Base-by-base conservation (phyloP, 2,888 invertebrate genomes). In the Cybosia mesomella region DNA sequence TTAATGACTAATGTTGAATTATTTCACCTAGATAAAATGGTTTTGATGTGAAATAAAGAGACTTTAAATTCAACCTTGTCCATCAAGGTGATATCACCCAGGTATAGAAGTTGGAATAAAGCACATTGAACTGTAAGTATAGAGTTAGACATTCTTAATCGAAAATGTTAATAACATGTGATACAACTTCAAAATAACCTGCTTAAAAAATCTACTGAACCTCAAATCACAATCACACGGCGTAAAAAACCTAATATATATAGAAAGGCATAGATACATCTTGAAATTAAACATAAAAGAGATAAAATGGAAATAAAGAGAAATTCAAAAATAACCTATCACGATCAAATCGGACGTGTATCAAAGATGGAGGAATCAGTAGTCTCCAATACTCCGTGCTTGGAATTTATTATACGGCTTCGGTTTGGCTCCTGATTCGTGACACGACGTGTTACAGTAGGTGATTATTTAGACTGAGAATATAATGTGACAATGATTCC, bases 331-430 rank as follows among this genome's bases (percentile, higher is more conserved):
- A 67, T 67, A 69, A 71, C 59, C 62, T 59, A 71, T 72, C 62
- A 28, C 65, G 67, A 76, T 70, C 59, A 62, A 75, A 64, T 58
- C 43, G 54, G 57, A 60, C 58, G 63, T 68, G 61, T 58, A 34
- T 21, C 65, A 34, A 63, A 65, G 62, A 72, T 58, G 66, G 59
- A 58, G 39, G 55, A 79, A 79, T 79, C 79, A 71, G 65, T 64
- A 71, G 53, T 54, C 63, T 67, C 49, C 58, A 70, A 70, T 68
- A 59, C 21, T 54, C 43, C 78, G 77, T 75, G 79, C 64, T 24
- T 65, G 66, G 79, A 79, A 79, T 79, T 66, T 71, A 79, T 73
- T 75, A 75, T 65, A 58, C 43, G 54, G 36, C 28, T 55, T 60
- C 22, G 21, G 57, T 34, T 49, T 60, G 24, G 9, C 49, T 65